A percentile compares a stretch with the other conserved stretches of the same genome.
Evolutionary conservation across 2,113 vertebrate species (phyloP).

Genomic region (Clupea harengus): DNA sequence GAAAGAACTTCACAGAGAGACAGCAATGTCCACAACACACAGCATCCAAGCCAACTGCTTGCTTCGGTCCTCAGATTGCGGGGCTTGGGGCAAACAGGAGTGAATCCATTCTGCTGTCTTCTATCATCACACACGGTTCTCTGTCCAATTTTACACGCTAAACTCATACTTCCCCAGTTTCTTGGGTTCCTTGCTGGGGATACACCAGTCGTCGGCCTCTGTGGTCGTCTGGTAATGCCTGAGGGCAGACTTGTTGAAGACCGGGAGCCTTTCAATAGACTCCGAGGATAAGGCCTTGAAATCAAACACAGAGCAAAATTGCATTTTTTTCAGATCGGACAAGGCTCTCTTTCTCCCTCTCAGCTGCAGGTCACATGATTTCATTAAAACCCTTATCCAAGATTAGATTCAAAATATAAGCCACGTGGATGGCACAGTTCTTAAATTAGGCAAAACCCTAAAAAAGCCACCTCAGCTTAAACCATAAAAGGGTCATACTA

Average conservation of each 20-base stretch:
- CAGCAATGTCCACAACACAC: neutral
- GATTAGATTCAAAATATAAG: neutral
- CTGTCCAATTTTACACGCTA: slow-evolving; percentile 56
- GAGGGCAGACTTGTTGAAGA: slow-evolving; percentile 93
- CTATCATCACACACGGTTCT: neutral
- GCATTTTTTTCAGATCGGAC: neutral
- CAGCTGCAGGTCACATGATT: neutral
- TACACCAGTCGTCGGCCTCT: slow-evolving; percentile 94
- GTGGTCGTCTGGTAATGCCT: slow-evolving; percentile 85
- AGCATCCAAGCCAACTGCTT: neutral
- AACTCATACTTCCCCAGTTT: slow-evolving; percentile 76
- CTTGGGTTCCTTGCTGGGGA: slow-evolving; percentile 89
- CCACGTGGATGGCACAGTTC: neutral
- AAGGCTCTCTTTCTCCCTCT: neutral
- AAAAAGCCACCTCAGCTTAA: neutral
- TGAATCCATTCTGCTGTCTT: neutral
- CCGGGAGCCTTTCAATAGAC: slow-evolving; percentile 92
- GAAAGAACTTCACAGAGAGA: neutral
- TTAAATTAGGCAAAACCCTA: neutral
- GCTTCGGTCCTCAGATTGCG: neutral
- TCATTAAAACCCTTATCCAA: neutral
- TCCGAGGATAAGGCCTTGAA: slow-evolving; percentile 89
- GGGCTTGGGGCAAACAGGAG: neutral
- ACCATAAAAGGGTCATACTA: neutral
- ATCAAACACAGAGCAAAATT: neutral